Evolutionary conservation across 37 sponge, comb jelly and placozoan genomes (phyloP), one percentile per base, ranked within the genome.

Genomic region (Theonella swinhoei): DNA sequence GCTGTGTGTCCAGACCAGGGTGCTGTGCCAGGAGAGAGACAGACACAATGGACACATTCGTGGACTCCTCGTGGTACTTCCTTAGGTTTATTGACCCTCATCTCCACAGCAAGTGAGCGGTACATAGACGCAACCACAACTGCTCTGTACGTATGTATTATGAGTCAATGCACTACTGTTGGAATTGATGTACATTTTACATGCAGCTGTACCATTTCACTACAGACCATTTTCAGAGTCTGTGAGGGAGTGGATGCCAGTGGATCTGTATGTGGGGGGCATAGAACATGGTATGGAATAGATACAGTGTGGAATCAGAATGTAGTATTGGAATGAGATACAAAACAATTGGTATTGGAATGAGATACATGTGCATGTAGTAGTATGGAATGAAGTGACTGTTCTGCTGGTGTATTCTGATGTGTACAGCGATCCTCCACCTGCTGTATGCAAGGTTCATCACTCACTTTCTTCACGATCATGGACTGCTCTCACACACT

Each of bases 11-110:
- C 54, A 47, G 54, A 14, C 54, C 54, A 17, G 54, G 11, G 54
- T 47, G 54, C 54, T 47, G 54, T 47, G 92, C 93, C 3, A 39
- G 25, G 75, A 68, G 93, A 41, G 96, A 95, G 42, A 86, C 90
- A 39, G 96, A 95, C 67, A 92, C 96, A 33, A 92, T 95, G 85
- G 96, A 95, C 74, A 95, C 96, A 8, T 95, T 95, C 59, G 84
- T 95, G 40, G 96, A 95, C 80, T 95, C 96, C 1, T 79, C 93
- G 0, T 95, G 96, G 96, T 95, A 95, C 77, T 95, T 92, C 62
- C 80, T 95, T 60, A 69, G 96, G 35, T 95, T 66, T 54, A 65
- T 79, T 37, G 84, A 89, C 58, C 93, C 90, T 24, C 31, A 66
- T 35, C 72, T 84, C 54, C 7, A 47, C 14, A 14, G 14, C 54